Conservation (phyloP, 2,888 invertebrate genomes). For the Drosophila lutescens region DNA sequence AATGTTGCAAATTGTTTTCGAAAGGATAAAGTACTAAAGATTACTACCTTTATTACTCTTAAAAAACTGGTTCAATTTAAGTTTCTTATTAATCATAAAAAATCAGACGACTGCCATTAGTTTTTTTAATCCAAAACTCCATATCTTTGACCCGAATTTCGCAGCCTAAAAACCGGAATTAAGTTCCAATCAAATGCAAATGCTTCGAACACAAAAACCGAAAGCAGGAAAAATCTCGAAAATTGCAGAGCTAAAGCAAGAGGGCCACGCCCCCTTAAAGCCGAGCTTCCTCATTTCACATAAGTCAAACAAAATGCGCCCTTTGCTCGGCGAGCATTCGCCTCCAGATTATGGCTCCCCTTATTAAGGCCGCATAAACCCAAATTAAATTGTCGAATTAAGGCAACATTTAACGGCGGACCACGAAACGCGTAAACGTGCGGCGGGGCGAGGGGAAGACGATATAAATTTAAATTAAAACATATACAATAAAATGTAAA, state of each 20-base stretch:
- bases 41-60: background rate
- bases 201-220: slow-evolving; percentile 11
- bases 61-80: background rate
- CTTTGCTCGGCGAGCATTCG: slow-evolving; percentile 4
- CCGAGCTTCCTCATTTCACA: slow-evolving; percentile 71
- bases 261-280: slow-evolving; percentile 32
- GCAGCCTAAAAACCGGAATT: slow-evolving; percentile 36
- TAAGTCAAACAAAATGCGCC: slow-evolving; percentile 41
- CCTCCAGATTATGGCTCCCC: slow-evolving; percentile 36
- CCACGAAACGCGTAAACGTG: slow-evolving; percentile 10
- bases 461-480: slow-evolving; percentile 74
- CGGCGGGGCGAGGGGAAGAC: slow-evolving; percentile 3
- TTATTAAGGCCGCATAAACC: slow-evolving; percentile 70
- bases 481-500: slow-evolving; percentile 78
- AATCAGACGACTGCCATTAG: background rate
- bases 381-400: slow-evolving; percentile 79
- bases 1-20: background rate
- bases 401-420: slow-evolving; percentile 67
- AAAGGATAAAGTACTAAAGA: background rate
- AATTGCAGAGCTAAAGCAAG: slow-evolving; percentile 37
- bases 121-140: slow-evolving; percentile 26
- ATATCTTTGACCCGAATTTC: slow-evolving; percentile 36
- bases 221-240: slow-evolving; percentile 20
- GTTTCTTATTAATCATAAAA: slow-evolving; percentile 4
- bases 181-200: slow-evolving; percentile 45